Percentiles rank a stretch among this genome's conserved stretches.
These are phyloP conservation scores for Falco naumanni DNA, from an alignment of 2,797 vertebrate species.

Conservation along the genomic window DNA sequence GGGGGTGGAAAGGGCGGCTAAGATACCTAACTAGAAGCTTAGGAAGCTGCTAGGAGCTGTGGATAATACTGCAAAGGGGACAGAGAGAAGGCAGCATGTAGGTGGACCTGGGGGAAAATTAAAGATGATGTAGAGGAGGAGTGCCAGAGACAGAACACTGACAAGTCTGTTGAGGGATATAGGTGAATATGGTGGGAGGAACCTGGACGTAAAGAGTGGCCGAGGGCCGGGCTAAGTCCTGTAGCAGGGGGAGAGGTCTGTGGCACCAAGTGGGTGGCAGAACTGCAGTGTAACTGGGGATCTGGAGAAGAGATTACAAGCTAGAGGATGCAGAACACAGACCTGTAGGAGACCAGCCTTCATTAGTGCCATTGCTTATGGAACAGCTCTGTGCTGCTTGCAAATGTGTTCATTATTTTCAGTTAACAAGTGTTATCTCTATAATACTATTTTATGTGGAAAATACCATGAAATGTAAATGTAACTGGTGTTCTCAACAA, in stretches of 20 bases:
- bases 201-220: not conserved
- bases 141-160: not conserved
- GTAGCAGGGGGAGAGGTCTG: not conserved
- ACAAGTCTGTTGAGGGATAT: not conserved
- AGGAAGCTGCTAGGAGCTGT: not conserved
- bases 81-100: not conserved
- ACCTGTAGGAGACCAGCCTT: not conserved
- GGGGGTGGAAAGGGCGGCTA: not conserved
- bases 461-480: not conserved
- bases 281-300: not conserved
- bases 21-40: not conserved
- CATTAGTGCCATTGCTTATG: not conserved
- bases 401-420: not conserved
- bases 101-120: not conserved
- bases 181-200: not conserved
- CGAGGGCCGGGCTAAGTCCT: not conserved
- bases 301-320: not conserved
- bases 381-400: not conserved
- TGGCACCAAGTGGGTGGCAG: not conserved
- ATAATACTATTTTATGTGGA: not conserved
- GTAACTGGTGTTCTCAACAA: not conserved
- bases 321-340: not conserved
- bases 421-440: not conserved
- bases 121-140: not conserved
- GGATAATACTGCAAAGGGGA: not conserved